Evolutionary conservation across 2,797 vertebrate genomes (phyloP).

Genomic region (Microtus agrestis): DNA sequence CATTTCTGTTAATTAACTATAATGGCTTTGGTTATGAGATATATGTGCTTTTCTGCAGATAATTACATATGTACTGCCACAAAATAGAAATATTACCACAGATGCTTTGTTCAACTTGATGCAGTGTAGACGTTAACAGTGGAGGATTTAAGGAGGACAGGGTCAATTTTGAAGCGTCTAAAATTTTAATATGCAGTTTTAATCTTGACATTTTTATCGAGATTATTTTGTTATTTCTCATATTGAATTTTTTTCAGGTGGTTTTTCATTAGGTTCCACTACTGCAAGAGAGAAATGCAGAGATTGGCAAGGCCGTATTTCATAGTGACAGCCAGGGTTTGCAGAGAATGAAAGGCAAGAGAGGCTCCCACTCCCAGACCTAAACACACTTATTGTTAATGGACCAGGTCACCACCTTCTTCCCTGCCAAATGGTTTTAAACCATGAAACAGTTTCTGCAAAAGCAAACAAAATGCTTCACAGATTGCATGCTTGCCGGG

Average conservation of each 20-base stretch:
- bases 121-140: background rate
- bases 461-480: slow-evolving; percentile 41
- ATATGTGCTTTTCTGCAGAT: background rate
- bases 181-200: slow-evolving; percentile 3
- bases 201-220: slow-evolving; percentile 2
- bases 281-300: slow-evolving; percentile 7
- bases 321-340: slow-evolving; percentile 4
- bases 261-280: background rate
- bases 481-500: background rate
- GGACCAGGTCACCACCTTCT: background rate
- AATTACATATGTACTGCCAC: background rate
- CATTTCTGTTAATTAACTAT: background rate
- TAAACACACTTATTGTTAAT: background rate
- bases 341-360: background rate
- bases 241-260: background rate
- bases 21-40: background rate
- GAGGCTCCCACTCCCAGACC: slow-evolving; percentile 5
- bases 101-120: background rate
- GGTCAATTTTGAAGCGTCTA: background rate
- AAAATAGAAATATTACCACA: background rate
- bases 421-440: slow-evolving; percentile 51
- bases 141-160: background rate
- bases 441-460: slow-evolving; percentile 36
- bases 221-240: background rate
- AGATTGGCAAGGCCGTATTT: background rate